Conservation (phyloP, 2,797 vertebrate species). For the Dryobates pubescens region DNA sequence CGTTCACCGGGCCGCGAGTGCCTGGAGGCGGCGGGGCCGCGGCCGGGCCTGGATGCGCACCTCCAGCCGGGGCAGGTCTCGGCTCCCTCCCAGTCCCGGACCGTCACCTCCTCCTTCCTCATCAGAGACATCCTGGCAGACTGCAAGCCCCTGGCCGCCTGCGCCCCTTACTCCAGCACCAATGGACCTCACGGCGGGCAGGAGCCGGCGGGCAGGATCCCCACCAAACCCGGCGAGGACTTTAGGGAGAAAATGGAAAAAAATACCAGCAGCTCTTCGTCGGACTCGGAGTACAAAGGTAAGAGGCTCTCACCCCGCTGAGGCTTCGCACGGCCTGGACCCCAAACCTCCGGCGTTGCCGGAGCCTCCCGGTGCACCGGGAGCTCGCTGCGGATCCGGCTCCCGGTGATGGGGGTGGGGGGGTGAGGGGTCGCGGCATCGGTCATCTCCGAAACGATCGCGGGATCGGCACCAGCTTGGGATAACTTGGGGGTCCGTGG, state of each 20-base stretch:
- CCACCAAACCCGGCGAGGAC: constrained; percentile 88
- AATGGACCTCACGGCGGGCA: constrained; percentile 88
- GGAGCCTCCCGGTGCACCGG: neutral
- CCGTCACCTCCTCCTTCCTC: constrained; percentile 96
- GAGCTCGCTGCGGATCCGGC: neutral
- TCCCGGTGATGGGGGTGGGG: neutral
- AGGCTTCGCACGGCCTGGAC: neutral
- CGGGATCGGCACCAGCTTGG: neutral
- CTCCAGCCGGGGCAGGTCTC: constrained; percentile 88
- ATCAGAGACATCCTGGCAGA: constrained; percentile 98
- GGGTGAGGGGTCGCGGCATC: neutral
- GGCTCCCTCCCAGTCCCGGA: constrained; percentile 91
- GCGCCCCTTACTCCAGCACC: constrained; percentile 95
- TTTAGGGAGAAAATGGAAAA: constrained; percentile 91
- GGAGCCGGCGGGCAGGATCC: constrained; percentile 85
- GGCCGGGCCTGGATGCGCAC: constrained; percentile 87
- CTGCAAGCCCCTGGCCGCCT: constrained; percentile 95
- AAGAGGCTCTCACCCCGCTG: constrained; percentile 13
- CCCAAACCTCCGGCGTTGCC: neutral
- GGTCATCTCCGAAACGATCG: neutral
- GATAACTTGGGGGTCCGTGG: neutral
- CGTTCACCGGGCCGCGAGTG: constrained; percentile 91
- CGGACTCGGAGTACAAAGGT: constrained; percentile 98
- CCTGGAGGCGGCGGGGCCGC: constrained; percentile 83
- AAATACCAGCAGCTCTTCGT: constrained; percentile 90